These are phyloP conservation scores for Athetis lepigone DNA, from an alignment of 2,888 invertebrate species.

Conservation along the genomic window DNA sequence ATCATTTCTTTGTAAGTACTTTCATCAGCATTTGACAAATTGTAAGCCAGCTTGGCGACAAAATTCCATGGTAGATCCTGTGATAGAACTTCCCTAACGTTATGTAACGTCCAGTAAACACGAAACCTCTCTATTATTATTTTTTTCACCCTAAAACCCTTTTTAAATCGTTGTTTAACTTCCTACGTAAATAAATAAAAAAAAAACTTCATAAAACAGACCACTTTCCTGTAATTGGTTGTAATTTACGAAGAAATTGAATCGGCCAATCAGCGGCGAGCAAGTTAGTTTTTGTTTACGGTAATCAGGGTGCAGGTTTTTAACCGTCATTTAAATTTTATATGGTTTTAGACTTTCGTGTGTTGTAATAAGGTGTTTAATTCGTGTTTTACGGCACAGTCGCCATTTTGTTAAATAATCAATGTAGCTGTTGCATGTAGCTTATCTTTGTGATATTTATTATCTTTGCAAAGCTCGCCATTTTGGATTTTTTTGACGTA, in stretches of 20 bases:
- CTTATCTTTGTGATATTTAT: constrained; percentile 50
- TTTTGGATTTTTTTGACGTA: constrained; percentile 30
- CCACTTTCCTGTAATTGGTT: constrained; percentile 48
- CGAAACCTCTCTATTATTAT: background rate
- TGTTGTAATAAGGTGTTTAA: constrained; percentile 34
- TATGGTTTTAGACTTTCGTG: constrained; percentile 35
- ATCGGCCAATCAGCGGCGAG: constrained; percentile 52
- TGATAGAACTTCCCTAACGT: background rate
- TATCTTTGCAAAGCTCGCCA: constrained; percentile 40
- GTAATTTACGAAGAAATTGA: constrained; percentile 30
- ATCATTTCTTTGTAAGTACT: background rate
- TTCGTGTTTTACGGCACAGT: background rate
- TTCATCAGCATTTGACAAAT: background rate
- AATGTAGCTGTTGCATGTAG: constrained; percentile 60
- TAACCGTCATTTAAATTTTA: constrained; percentile 23
- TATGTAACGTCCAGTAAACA: background rate
- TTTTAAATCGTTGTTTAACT: constrained; percentile 18
- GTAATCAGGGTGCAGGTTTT: constrained; percentile 54
- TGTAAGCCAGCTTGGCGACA: background rate
- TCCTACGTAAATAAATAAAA: constrained; percentile 24
- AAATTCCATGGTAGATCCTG: too few relatives aligned
- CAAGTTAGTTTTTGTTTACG: constrained; percentile 55
- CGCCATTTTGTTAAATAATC: constrained; percentile 55
- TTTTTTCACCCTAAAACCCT: constrained; percentile 5
- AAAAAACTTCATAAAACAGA: constrained; percentile 37